phyloP scores from a whole-genome alignment of 37 sponge, comb jelly and placozoan species.

The Halichondria panicea region DNA sequence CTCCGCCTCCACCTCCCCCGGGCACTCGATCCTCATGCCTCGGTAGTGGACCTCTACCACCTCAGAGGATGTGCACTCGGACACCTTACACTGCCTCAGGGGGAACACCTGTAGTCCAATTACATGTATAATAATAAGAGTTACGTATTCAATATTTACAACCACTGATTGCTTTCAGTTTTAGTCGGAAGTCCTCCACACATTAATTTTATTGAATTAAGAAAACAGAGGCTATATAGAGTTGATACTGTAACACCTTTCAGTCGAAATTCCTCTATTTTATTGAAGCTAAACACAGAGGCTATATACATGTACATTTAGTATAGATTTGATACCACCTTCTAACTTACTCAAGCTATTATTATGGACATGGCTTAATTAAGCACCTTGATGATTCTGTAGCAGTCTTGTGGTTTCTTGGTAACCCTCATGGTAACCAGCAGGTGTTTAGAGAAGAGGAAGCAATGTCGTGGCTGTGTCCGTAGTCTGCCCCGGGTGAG shows the following conservation, averaged over 20 bases:
- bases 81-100: conserved; percentile 28
- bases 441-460: conserved; percentile 71
- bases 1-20: conserved; percentile 12
- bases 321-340: no score
- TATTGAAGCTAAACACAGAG: no score
- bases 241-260: no score
- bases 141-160: no score
- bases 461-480: conserved; percentile 29
- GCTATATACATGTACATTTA: no score
- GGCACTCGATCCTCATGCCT: conserved; percentile 20
- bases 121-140: neutral
- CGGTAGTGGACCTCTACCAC: conserved; percentile 14
- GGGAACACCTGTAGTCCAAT: conserved; percentile 22
- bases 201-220: no score
- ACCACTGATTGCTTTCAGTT: no score
- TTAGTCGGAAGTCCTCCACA: no score
- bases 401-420: conserved; percentile 40
- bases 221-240: no score
- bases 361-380: no score
- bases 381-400: conserved; percentile 45
- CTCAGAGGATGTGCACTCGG: neutral
- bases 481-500: conserved; percentile 4
- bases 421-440: conserved; percentile 32
- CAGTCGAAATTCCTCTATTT: no score
- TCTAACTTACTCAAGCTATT: no score